Evolutionary conservation across 92 coral and sea anemone species (phyloP), one percentile per base, ranked within the genome.

Genomic region (Bergia sp.): DNA sequence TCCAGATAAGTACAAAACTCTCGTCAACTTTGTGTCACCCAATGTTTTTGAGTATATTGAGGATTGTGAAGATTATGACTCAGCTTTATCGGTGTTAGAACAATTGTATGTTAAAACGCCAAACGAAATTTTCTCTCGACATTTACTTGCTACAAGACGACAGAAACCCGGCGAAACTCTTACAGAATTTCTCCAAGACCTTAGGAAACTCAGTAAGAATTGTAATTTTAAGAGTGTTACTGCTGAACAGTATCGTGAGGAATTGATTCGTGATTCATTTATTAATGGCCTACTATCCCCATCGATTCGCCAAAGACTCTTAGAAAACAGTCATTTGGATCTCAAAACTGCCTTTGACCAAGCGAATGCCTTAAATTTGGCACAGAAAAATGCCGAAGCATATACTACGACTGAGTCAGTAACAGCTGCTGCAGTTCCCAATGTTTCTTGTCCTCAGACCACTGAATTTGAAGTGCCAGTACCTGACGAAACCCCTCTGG

Each of bases 291-390:
- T 86, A 11, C 36, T 64, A 42, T 88, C 76, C 0, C 77, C 42
- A 61, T 65, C 40, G 41, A 87, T 87, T 23, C 90, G 83, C 18
- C 84, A 87, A 64, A 21, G 90, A 64, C 90, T 87, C 37, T 78
- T 79, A 21, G 90, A 87, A 16, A 76, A 76, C 37, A 87, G 58
- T 0, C 72, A 77, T 37, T 37, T 87, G 1, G 90, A 87, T 39
- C 83, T 87, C 3, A 87, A 87, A 58, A 75, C 90, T 15, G 85
- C 77, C 15, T 87, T 83, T 66, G 87, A 83, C 45, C 87, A 83
- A 65, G 87, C 87, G 44, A 21, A 86, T 39, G 83, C 89, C n/a
- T 50, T 86, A 37, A 76, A 76, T 11, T 42, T 86, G 36, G 84
- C 84, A 0, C 89, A 74, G 82, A 86, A 86, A 69, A 86, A 86